Base-by-base conservation (phyloP, 2,113 vertebrate genomes). In the Fregata magnificens region DNA sequence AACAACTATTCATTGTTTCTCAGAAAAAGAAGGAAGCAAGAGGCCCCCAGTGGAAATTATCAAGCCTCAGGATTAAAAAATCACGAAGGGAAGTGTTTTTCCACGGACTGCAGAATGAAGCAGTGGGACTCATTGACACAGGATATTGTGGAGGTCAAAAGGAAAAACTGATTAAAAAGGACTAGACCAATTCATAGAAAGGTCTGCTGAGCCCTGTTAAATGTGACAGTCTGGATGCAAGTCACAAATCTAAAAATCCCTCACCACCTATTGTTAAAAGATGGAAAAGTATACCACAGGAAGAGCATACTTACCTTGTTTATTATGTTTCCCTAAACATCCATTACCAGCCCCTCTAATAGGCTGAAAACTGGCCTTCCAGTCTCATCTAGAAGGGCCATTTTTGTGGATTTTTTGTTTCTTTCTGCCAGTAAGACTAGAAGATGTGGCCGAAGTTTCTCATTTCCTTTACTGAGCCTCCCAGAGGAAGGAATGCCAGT, bases 81-180 rank as follows among this genome's bases (percentile, higher is more conserved):
- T 66, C 84, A 82, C 34, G 26, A 91, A 95, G 56, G 55, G 38
- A 91, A 76, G 73, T 76, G 71, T 66, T 84, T 90, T 94, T 94
- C 80, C 58, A 63, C 1, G 2, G 45, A 40, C 47, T 91, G 56
- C 56, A 93, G 78, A 79, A 91, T 36, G 56, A 88, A 96, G 84
- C 78, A 77, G 62, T 61, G 84, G 70, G 78, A 93, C 62, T 87
- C 58, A 85, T n/a, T 90, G 92, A 79, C 82, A 88, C 34, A 90
- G 66, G 70, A 91, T 77, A 40, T 42, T 61, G 73, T 53, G 44
- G 70, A 93, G 66, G 87, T 91, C 82, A 90, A 90, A 94, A 85
- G 52, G 70, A 94, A 95, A 88, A 95, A 55, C 47, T 78, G 34
- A 79, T 89, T 86, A 36, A 79, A 85, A 93, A 89, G 49, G n/a